These are phyloP conservation scores for Esox lucius DNA, from an alignment of 2,797 vertebrate species.

Conservation along the genomic window DNA sequence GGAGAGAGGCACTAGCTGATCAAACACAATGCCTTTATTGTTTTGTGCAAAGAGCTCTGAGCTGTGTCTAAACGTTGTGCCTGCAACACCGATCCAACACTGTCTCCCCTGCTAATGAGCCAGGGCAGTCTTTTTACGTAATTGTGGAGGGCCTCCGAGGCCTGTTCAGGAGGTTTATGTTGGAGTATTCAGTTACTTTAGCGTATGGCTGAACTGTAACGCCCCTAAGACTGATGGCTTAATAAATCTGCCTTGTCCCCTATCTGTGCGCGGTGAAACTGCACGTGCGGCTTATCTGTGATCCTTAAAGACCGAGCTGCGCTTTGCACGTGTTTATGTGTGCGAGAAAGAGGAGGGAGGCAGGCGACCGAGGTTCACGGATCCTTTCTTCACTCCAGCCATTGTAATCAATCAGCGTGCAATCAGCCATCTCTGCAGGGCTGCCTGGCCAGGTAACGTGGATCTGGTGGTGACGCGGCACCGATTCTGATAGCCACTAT, in stretches of 20 bases:
- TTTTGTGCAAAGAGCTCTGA: slow-evolving; percentile 34
- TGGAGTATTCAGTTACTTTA: background rate
- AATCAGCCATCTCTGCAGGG: slow-evolving; percentile 70
- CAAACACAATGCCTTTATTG: slow-evolving; percentile 66
- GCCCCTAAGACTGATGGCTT: slow-evolving; percentile 22
- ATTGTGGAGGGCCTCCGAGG: background rate
- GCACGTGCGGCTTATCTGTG: background rate
- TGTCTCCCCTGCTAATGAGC: background rate
- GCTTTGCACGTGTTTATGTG: background rate
- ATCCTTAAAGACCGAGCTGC: background rate
- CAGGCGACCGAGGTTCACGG: slow-evolving; percentile 30
- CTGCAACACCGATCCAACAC: background rate
- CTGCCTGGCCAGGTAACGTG: slow-evolving; percentile 69
- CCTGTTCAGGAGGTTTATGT: background rate
- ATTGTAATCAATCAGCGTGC: slow-evolving; percentile 65
- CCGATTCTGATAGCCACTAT: background rate
- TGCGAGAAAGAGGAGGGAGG: background rate
- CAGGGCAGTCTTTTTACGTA: background rate
- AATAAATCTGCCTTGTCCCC: background rate
- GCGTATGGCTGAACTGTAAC: slow-evolving; percentile 19
- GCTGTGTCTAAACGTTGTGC: background rate
- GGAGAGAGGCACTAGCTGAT: slow-evolving; percentile 34
- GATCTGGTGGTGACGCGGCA: background rate
- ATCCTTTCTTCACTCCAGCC: slow-evolving; percentile 46
- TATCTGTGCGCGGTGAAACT: background rate